A percentile compares a stretch with the other conserved stretches of the same genome.
These are phyloP conservation scores for Sphenopsis melanotis DNA, from an alignment of 2,797 vertebrate species.

Conservation along the genomic window DNA sequence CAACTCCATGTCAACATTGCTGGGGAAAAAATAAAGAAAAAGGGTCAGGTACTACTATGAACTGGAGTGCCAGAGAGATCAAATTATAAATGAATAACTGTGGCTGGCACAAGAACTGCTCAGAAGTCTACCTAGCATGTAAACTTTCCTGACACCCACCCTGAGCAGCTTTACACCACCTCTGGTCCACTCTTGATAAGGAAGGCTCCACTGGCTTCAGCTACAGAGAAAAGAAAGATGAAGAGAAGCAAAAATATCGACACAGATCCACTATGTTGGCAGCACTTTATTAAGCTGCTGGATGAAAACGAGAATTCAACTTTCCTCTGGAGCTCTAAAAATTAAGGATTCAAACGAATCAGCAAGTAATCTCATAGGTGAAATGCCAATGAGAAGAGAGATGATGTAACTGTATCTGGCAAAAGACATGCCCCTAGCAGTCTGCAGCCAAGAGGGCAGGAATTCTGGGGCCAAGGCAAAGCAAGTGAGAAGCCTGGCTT, in stretches of 20 bases:
- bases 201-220: background rate
- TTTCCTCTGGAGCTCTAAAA: background rate
- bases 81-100: background rate
- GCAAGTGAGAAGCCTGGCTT: background rate
- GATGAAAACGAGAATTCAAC: background rate
- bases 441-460: background rate
- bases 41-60: background rate
- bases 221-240: background rate
- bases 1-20: background rate
- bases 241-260: background rate
- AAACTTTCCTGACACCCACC: background rate
- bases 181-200: background rate
- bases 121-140: background rate
- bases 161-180: background rate
- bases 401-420: background rate
- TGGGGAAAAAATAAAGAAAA: rapidly evolving
- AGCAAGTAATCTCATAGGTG: background rate
- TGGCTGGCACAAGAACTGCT: background rate
- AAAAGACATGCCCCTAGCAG: background rate
- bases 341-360: background rate
- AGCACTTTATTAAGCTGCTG: background rate
- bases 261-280: background rate
- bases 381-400: background rate
- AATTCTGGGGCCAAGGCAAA: background rate
- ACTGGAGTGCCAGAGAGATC: background rate